A percentile compares a stretch with the other conserved stretches of the same genome.
Evolutionary conservation across 2,797 vertebrate species (phyloP).

Genomic region (Tauraco hartlaubi): DNA sequence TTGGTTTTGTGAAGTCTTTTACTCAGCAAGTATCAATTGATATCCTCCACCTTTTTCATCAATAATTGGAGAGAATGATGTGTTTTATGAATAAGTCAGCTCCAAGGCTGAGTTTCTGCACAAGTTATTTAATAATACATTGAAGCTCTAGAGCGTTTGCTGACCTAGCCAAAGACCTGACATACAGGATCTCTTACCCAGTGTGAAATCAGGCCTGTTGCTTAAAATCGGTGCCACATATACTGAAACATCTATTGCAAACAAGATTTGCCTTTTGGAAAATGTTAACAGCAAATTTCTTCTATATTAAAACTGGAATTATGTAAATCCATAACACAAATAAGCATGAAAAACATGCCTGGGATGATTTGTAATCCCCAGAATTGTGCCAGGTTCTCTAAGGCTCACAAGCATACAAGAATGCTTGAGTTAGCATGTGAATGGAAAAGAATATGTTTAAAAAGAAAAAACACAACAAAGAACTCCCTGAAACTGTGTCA

Average conservation of each 20-base stretch:
- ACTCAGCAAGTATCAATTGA: neutral
- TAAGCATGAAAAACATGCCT: neutral
- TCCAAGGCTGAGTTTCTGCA: neutral
- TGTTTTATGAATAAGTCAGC: neutral
- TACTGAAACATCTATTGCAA: neutral
- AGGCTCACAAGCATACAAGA: neutral
- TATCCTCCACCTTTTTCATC: neutral
- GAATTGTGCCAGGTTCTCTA: neutral
- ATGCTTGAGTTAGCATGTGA: neutral
- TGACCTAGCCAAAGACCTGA: neutral
- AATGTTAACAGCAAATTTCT: neutral
- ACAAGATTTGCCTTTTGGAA: neutral
- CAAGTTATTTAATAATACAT: neutral
- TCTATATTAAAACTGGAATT: neutral
- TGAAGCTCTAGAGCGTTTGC: neutral
- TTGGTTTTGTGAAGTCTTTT: neutral
- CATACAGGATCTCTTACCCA: neutral
- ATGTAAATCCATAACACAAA: neutral
- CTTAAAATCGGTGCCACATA: neutral
- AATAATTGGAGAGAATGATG: neutral
- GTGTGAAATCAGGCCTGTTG: neutral
- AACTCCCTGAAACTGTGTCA: neutral
- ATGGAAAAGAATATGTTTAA: neutral
- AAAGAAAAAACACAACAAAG: neutral
- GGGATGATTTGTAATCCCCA: neutral